phyloP scores from a whole-genome alignment of 2,113 vertebrate genomes.

The Lepisosteus osseus region DNA sequence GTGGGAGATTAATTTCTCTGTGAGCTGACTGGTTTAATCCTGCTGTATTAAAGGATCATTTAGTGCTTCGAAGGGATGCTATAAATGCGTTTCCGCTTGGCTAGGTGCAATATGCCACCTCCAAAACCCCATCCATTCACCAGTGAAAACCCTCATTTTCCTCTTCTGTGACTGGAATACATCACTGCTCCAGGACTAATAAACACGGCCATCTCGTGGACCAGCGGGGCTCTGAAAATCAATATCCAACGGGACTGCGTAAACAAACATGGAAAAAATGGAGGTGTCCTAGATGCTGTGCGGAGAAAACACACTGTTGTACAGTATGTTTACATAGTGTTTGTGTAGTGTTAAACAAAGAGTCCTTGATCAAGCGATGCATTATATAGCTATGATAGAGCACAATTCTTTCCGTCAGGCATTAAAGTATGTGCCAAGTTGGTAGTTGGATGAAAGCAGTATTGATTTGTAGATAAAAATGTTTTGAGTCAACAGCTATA shows the following conservation, averaged over 20 bases:
- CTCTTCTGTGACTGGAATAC: not conserved
- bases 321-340: too few species aligned
- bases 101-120: constrained; percentile 64
- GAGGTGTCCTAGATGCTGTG: too few species aligned
- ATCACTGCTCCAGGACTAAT: constrained; percentile 10
- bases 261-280: not conserved
- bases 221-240: not conserved
- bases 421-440: too few species aligned
- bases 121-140: constrained; percentile 53
- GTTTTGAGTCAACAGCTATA: too few species aligned
- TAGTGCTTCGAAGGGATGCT: constrained; percentile 52
- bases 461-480: too few species aligned
- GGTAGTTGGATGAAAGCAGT: too few species aligned
- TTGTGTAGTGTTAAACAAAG: too few species aligned
- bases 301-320: too few species aligned
- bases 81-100: constrained; percentile 49
- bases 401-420: too few species aligned
- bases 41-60: constrained; percentile 60
- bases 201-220: constrained; percentile 6
- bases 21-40: constrained; percentile 41
- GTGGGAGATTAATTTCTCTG: not conserved
- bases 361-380: too few species aligned
- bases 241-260: not conserved
- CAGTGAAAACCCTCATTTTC: constrained; percentile 11
- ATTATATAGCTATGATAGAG: too few species aligned